phyloP scores from a whole-genome alignment of 2,797 vertebrate species.

The Bovichtus diacanthus region DNA sequence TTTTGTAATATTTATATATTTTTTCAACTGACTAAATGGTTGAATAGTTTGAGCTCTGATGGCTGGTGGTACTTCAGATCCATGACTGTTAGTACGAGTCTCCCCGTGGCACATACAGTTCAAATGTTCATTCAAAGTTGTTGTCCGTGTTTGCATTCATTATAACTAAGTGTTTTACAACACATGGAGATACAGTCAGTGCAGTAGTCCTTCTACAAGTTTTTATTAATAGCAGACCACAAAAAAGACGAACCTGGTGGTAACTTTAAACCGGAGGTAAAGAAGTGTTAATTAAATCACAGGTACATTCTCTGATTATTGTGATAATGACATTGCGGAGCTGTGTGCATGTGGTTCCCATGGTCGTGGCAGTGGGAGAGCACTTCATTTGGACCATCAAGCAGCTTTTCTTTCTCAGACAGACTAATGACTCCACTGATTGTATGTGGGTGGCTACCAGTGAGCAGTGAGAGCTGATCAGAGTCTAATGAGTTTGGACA shows the following conservation, averaged over 20 bases:
- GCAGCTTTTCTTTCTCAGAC: slow-evolving; percentile 56
- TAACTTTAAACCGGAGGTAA: not conserved
- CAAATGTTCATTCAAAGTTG: not conserved
- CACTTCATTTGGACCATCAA: slow-evolving; percentile 54
- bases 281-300: not conserved
- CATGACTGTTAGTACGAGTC: not conserved
- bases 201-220: not conserved
- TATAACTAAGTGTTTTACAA: not conserved
- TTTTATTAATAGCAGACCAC: not conserved
- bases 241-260: not conserved
- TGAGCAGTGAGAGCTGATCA: slow-evolving; percentile 40
- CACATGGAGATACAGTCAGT: not conserved
- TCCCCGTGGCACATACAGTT: not conserved
- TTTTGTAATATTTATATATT: too few species aligned
- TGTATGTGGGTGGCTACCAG: slow-evolving; percentile 49
- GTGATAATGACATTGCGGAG: not conserved
- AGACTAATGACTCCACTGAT: slow-evolving; percentile 62
- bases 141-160: not conserved
- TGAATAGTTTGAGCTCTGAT: not conserved
- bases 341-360: slow-evolving; percentile 13
- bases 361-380: slow-evolving; percentile 4
- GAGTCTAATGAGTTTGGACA: slow-evolving; percentile 73
- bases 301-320: slow-evolving; percentile 5
- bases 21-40: not conserved
- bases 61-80: not conserved